Base-by-base conservation (phyloP, 2,888 invertebrate genomes). In the Scaeva pyrastri region DNA sequence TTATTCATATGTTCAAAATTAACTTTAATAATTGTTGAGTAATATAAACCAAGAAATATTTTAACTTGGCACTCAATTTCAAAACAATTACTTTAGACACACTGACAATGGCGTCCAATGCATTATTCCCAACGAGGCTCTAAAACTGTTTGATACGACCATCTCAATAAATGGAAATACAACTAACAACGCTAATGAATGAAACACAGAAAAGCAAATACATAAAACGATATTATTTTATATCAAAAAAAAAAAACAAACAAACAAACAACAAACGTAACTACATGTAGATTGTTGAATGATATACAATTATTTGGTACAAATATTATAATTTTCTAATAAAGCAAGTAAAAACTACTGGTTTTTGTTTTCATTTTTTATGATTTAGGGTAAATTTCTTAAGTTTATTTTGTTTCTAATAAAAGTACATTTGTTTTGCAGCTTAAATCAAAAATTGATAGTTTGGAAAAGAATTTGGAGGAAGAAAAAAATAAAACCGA, bases 401-500 rank as follows among this genome's bases (percentile, higher is more conserved):
- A 21, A 21, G 11, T 83, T 52, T 31, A 5, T 74, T 74, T 21
- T 39, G 36, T 7, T 26, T 62, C n/a, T 23, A 45, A 43, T 58
- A 11, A 80, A 71, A 52, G 7, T n/a, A 50, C 39, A 16, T 76
- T 66, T 82, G 6, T 73, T 50, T 90, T 90, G 45, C 88, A 94
- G 90, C 91, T 95, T 1, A 93, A 93, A 83, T 94, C 95, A 80
- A 94, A 95, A 84, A 94, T 95, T 89, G 92, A 91, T 70, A 94
- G 94, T 72, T 92, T 97, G 80, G 93, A 93, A 88, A 93, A 94
- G 83, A 94, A 95, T 89, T 91, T 97, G 88, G 96, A 96, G 77
- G 97, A 97, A 89, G 97, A 97, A 90, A 91, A 94, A 89, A 95
- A 96, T 90, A 97, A 96, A 92, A 95, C 96, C 6, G 98, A 98